phyloP scores from a whole-genome alignment of 2,797 vertebrate species.

The Anas bahamensis region DNA sequence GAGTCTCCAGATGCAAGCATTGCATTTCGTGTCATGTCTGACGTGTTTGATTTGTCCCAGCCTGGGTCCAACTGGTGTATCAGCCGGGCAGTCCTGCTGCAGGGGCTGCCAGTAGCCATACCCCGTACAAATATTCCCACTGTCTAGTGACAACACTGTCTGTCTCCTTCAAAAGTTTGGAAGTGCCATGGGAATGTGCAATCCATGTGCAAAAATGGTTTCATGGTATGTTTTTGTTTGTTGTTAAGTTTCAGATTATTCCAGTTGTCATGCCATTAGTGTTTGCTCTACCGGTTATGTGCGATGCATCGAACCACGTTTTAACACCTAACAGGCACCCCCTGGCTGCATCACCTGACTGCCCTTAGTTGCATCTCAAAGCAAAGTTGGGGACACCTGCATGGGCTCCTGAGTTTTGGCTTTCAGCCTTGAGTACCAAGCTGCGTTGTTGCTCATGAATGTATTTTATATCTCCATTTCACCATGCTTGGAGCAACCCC shows the following conservation, averaged over 20 bases:
- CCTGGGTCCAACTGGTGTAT: not conserved
- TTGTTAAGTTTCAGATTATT: not conserved
- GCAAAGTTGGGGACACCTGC: conserved; percentile 59
- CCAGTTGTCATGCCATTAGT: conserved; percentile 40
- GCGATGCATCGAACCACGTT: conserved; percentile 45
- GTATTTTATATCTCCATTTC: conserved; percentile 57
- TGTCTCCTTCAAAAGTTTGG: conserved; percentile 77
- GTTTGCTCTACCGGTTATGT: conserved; percentile 56
- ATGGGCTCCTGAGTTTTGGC: conserved; percentile 73
- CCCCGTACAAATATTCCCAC: not conserved
- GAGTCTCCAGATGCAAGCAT: not conserved
- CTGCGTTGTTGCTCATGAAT: conserved; percentile 13
- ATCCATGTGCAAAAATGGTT: not conserved
- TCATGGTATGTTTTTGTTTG: not conserved
- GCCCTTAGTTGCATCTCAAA: conserved; percentile 69
- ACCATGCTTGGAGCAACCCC: conserved; percentile 71
- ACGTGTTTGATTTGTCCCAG: conserved; percentile 59
- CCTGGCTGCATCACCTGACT: conserved; percentile 64
- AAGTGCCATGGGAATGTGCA: conserved; percentile 68
- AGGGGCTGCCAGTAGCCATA: not conserved
- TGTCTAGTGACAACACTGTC: conserved; percentile 39
- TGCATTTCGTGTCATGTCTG: not conserved
- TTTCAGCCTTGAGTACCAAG: conserved; percentile 69
- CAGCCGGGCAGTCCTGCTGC: conserved; percentile 19
- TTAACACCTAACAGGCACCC: conserved; percentile 25